phyloP scores from a whole-genome alignment of 2,113 vertebrate species.

The Neoarius graeffei region DNA sequence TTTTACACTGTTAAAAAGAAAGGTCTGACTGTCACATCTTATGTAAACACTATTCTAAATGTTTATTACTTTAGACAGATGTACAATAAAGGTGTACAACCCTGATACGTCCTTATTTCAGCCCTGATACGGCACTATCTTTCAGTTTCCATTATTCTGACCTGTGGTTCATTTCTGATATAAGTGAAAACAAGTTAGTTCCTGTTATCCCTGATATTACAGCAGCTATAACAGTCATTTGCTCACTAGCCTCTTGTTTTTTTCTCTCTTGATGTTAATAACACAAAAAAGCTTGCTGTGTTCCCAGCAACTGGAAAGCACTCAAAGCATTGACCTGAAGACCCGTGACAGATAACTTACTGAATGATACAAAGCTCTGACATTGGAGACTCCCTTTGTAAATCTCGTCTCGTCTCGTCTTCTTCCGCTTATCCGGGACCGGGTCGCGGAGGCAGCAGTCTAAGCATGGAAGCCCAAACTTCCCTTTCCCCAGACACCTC shows the following conservation, averaged over 20 bases:
- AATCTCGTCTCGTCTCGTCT: too few species aligned
- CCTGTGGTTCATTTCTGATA: not conserved
- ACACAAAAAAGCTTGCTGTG: not conserved
- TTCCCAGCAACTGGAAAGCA: not conserved
- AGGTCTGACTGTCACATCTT: conserved; percentile 69
- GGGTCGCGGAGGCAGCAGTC: too few species aligned
- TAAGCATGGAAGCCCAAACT: too few species aligned
- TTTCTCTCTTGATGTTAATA: not conserved
- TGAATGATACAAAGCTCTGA: not conserved
- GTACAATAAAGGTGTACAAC: not conserved
- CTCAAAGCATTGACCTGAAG: not conserved
- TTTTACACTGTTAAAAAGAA: conserved; percentile 89
- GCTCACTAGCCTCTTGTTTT: not conserved
- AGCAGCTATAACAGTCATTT: not conserved
- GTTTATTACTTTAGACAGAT: not conserved
- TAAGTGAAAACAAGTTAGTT: not conserved
- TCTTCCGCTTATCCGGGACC: too few species aligned
- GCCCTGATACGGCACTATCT: not conserved
- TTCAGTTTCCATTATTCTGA: not conserved
- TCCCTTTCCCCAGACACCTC: too few species aligned
- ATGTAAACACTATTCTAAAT: not conserved
- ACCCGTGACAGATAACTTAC: not conserved
- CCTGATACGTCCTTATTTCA: not conserved
- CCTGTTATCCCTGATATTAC: not conserved
- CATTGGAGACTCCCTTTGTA: not conserved